Evolutionary conservation across 2,888 invertebrate species (phyloP).

Genomic region (Scrobipalpa costella): DNA sequence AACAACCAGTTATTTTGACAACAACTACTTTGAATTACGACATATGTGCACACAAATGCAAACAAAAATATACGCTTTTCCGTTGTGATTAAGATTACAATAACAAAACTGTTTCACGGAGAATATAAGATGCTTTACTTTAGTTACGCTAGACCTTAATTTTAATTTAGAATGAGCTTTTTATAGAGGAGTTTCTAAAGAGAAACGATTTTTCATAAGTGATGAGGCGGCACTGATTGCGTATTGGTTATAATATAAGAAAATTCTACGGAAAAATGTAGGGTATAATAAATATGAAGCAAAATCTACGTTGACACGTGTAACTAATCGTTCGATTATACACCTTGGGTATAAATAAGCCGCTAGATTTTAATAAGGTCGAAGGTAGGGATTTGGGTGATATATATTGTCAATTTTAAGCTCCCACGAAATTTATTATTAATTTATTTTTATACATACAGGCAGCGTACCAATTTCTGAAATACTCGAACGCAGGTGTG

Average conservation of each 20-base stretch:
- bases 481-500: slow-evolving; percentile 56
- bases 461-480: slow-evolving; percentile 15
- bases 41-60: slow-evolving; percentile 49
- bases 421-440: slow-evolving; percentile 30
- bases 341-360: slow-evolving; percentile 52
- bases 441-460: slow-evolving; percentile 32
- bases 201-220: slow-evolving; percentile 79
- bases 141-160: slow-evolving; percentile 76
- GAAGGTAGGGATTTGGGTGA: slow-evolving; percentile 45
- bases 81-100: slow-evolving; percentile 45
- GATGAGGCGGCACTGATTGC: slow-evolving; percentile 79
- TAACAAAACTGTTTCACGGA: slow-evolving; percentile 35
- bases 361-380: slow-evolving; percentile 52
- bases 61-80: slow-evolving; percentile 41
- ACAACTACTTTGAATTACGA: slow-evolving; percentile 50
- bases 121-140: slow-evolving; percentile 61
- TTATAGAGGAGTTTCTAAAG: slow-evolving; percentile 73
- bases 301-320: slow-evolving; percentile 70
- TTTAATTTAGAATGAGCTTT: slow-evolving; percentile 80
- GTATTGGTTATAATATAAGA: slow-evolving; percentile 73
- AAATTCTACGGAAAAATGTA: slow-evolving; percentile 66
- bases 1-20: slow-evolving; percentile 78
- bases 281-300: slow-evolving; percentile 66
- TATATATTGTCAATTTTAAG: slow-evolving; percentile 44
- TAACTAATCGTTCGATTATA: slow-evolving; percentile 71